Evolutionary conservation across 1,140 invertebrate species (phyloP).

Genomic region (Propsilocerus akamusi): DNA sequence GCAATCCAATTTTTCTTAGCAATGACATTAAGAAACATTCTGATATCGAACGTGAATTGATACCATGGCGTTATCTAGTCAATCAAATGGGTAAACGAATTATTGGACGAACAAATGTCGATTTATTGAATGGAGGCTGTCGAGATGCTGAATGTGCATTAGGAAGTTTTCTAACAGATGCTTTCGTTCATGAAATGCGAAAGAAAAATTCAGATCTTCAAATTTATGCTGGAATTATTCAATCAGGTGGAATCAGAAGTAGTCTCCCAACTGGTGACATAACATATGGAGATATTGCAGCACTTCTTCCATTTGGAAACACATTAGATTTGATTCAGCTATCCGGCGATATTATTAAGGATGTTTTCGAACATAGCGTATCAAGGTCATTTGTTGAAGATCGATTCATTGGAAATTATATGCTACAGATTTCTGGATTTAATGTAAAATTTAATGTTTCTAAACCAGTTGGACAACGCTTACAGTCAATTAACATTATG

Average conservation of each 20-base stretch:
- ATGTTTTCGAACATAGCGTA: constrained; percentile 30
- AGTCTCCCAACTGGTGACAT: constrained; percentile 26
- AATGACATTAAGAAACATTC: neutral
- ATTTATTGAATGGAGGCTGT: constrained; percentile 34
- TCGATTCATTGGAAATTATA: constrained; percentile 29
- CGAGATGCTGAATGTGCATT: constrained; percentile 47
- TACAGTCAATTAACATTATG: constrained; percentile 31
- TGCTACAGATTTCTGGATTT: constrained; percentile 38
- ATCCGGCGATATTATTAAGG: constrained; percentile 34
- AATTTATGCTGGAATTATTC: constrained; percentile 45
- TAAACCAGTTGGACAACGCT: constrained; percentile 32
- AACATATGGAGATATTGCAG: constrained; percentile 42
- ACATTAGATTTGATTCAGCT: constrained; percentile 42
- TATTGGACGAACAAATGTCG: constrained; percentile 34
- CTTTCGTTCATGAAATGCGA: constrained; percentile 36
- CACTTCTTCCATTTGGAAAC: constrained; percentile 51
- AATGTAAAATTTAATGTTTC: constrained; percentile 28
- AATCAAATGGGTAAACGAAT: constrained; percentile 32
- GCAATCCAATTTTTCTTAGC: constrained; percentile 57
- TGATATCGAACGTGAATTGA: constrained; percentile 15
- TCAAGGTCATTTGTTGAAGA: constrained; percentile 14
- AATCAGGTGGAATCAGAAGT: constrained; percentile 48
- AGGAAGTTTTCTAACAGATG: constrained; percentile 56
- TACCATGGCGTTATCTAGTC: constrained; percentile 38
- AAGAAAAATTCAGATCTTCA: neutral